Evolutionary conservation across 2,888 invertebrate genomes (phyloP), one percentile per base, ranked within the genome.

Genomic region (Dilophus febrilis): DNA sequence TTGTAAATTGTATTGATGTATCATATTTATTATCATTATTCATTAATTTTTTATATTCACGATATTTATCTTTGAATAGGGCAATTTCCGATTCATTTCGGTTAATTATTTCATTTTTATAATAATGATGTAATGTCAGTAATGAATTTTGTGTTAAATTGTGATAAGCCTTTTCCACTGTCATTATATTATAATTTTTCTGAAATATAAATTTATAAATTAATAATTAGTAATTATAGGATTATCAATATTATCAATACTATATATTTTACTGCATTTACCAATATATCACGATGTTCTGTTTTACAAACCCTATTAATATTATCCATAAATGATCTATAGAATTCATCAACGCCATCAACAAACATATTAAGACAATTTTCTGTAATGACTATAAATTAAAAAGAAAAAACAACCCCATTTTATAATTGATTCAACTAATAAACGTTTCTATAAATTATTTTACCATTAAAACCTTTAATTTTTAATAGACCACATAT

Each of bases 11-110:
- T n/a, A n/a, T n/a, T n/a, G n/a, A n/a, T 53, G 59, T 54, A 44
- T 50, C 57, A 44, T 59, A 58, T 35, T 59, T 61, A 45, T 60
- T 59, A 45, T 61, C 59, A 45, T 60, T 59, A 45, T 61, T 58
- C 58, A 58, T 59, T 4, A 61, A 46, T 42, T 61, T 58, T 27
- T 60, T 57, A 42, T 61, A 61, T 35, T 61, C 60, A 37, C 56
- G 55, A 11, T 55, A 50, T 4, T 57, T 56, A 10, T 54, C 54
- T 19, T 56, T 54, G 42, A 60, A 61, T 43, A 60, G 58, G 1
- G 49, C 48, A 4, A 61, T 59, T 45, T 58, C 61, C 3, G 45
- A 47, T 0, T 56, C 53, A 47, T 61, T 61, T 12, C 56, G 50
- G 3, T 54, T 47, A 12, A 61, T 55, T 12, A 61, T 48, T 40